These are phyloP conservation scores for Bothrops jararaca DNA, from an alignment of 2,113 vertebrate genomes.

Conservation along the genomic window DNA sequence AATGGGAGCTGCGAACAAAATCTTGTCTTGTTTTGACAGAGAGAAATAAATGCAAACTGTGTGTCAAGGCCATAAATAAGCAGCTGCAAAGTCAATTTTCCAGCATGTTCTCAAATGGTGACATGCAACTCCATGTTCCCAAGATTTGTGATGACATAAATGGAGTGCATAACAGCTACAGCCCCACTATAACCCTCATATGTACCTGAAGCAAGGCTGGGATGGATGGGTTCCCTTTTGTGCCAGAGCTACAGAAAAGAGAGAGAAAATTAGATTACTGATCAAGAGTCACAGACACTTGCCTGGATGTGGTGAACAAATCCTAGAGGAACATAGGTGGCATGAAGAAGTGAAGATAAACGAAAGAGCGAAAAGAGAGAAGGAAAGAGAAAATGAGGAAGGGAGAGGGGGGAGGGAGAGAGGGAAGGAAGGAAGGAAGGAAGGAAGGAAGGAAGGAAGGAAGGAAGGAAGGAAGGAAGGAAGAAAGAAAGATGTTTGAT, in stretches of 20 bases:
- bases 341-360: neutral
- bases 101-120: conserved; percentile 32
- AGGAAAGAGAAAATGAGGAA: neutral
- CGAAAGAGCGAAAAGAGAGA: neutral
- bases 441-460: too few species aligned
- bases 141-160: conserved; percentile 33
- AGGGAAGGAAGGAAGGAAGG: too few species aligned
- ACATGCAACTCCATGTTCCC: neutral
- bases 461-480: neutral
- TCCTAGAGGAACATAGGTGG: neutral
- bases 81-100: conserved; percentile 28
- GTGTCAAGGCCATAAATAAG: conserved; percentile 6
- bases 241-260: neutral
- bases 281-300: neutral
- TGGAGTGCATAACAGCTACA: conserved; percentile 13
- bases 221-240: conserved; percentile 4
- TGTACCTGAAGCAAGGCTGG: neutral
- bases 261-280: neutral
- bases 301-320: neutral
- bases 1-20: conserved; percentile 19
- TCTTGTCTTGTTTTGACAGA: conserved; percentile 19
- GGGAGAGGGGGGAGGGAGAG: too few species aligned
- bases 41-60: neutral
- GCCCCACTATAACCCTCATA: neutral
- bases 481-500: neutral